Conservation (phyloP, 1,140 invertebrate genomes). For the Trichomalopsis sarcophagae region DNA sequence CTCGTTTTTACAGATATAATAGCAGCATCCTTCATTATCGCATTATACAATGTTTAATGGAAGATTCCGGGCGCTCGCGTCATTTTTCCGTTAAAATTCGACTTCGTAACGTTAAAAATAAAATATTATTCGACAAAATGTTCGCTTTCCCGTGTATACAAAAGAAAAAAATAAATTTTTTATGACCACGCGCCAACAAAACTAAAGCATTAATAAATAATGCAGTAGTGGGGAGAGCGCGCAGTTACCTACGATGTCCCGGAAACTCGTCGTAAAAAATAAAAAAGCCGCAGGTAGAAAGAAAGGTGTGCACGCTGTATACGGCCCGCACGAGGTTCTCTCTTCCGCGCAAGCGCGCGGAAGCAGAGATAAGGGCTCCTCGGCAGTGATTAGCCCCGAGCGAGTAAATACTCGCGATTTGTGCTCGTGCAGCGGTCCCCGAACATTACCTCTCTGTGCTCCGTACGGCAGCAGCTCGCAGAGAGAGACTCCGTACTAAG, state of each 20-base stretch:
- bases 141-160: not conserved
- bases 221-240: not conserved
- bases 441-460: not conserved
- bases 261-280: conserved; percentile 34
- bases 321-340: not conserved
- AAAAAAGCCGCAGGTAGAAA: not conserved
- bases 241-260: conserved; percentile 3
- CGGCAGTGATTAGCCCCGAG: conserved; percentile 61
- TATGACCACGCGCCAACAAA: not conserved
- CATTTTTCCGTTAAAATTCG: no score
- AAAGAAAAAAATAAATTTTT: not conserved
- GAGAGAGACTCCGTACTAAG: conserved; percentile 46
- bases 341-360: not conserved
- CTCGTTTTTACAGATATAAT: conserved; percentile 15
- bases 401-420: conserved; percentile 65
- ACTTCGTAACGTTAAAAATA: not conserved
- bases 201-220: conserved; percentile 29
- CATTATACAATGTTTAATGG: not conserved
- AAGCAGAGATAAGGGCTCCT: conserved; percentile 54
- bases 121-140: not conserved
- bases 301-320: not conserved
- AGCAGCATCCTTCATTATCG: not conserved
- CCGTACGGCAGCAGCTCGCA: conserved; percentile 45
- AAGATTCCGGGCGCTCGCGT: not conserved
- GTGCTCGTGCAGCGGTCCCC: conserved; percentile 22